Base-by-base conservation (phyloP, 2,888 invertebrate species). In the Eupithecia subumbrata region DNA sequence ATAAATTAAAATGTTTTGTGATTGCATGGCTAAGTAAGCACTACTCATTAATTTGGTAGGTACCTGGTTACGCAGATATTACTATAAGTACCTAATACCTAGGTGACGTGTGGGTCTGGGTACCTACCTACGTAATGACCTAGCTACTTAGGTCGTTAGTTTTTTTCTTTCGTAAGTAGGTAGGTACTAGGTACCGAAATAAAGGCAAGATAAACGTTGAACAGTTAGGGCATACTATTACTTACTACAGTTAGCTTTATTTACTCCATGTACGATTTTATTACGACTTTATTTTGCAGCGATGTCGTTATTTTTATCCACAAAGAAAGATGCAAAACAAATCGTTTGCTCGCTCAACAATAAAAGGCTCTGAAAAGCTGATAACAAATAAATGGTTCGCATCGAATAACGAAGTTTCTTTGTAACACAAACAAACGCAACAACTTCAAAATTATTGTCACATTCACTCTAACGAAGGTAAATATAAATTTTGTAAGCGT, bases 311-410 rank as follows among this genome's bases (percentile, higher is more conserved):
- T 71, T 77, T 69, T 73, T 69, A 73, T 72, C 45, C 68, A 66
- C 75, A 75, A 73, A 75, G 69, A 78, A 71, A 67, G 45, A 71
- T 71, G 73, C 69, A 66, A 76, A 72, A 69, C 72, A 74, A 75
- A 67, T 78, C 72, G 70, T 72, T 74, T 74, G 73, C 72, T 72
- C 72, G 52, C 67, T 74, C 72, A 72, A 70, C 67, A 67, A 68
- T 72, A 72, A 72, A 75, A 69, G 67, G 56, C 48, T 67, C 71
- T 78, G 71, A 63, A 73, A 52, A 43, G 60, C n/a, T 71, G n/a
- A 68, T 71, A 67, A 72, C 64, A 71, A 71, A 73, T 56, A 60
- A 60, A 60, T 25, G 60, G 56, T 75, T 67, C 34, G 12, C 56
- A 69, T 76, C 67, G 66, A 14, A 69, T 56, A 60, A 48, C 30